Evolutionary conservation across 2,888 invertebrate genomes (phyloP), one percentile per base, ranked within the genome.

Genomic region (Leptura quadrifasciata): DNA sequence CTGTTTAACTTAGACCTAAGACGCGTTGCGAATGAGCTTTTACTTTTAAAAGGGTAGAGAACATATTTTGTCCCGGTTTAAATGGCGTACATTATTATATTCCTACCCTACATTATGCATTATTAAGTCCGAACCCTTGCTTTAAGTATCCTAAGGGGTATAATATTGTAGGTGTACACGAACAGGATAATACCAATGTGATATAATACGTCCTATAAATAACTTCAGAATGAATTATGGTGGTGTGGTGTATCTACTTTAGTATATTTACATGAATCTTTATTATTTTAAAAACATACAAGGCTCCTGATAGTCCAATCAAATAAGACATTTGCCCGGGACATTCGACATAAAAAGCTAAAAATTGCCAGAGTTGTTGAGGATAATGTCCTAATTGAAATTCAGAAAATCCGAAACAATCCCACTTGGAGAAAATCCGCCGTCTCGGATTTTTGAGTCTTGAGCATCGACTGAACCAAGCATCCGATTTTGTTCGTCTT

Each of bases 191-290:
- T 61, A 27, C 60, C 27, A 61, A 61, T 61, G n/a, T n/a, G 60
- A 61, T 61, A 61, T 61, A 39, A 63, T 63, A 63, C 39, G 63
- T 15, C 39, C 39, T 39, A 63, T 63, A 47, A 63, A 63, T 63
- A 63, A 39, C 47, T 39, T 47, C 20, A 63, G 20, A 63, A 39
- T 63, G 39, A 39, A 15, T 39, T 18, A 17, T 21, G 63, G 63
- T n/a, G n/a, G n/a, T n/a, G 63, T n/a, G n/a, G n/a, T n/a, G n/a
- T 47, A 47, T 20, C 18, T n/a, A n/a, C 18, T 27, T 8, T 21
- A 39, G 39, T 63, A 63, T n/a, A 31, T 61, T 27, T 27, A 47
- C 47, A 47, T 47, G 12, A 39, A 39, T 27, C 3, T n/a, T n/a
- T n/a, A n/a, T n/a, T n/a, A n/a, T n/a, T n/a, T n/a, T n/a, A n/a